A percentile compares a stretch with the other conserved stretches of the same genome.
These are phyloP conservation scores for Danaus chrysippus DNA, from an alignment of 2,888 invertebrate genomes.

Conservation along the genomic window DNA sequence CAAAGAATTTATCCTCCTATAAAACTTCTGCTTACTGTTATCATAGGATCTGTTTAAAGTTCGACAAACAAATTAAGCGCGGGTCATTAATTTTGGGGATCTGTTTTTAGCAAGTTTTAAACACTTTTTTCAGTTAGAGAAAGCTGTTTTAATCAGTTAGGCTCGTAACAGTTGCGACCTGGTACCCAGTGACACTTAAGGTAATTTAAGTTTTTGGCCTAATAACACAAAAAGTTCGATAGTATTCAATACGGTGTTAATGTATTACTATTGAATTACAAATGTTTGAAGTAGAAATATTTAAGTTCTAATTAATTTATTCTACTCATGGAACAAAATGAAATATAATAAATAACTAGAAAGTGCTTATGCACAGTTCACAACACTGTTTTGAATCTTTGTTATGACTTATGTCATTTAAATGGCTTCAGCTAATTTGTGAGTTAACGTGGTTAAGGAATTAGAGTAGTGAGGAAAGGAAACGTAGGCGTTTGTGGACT, in stretches of 20 bases:
- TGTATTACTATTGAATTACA: background rate
- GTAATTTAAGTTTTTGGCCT: constrained; percentile 18
- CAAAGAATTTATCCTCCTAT: constrained; percentile 17
- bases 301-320: background rate
- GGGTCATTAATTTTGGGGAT: constrained; percentile 31
- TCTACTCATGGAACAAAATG: too few relatives aligned
- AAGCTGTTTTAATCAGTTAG: constrained; percentile 25
- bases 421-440: constrained; percentile 44
- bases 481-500: background rate
- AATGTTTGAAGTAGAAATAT: background rate
- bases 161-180: constrained; percentile 21
- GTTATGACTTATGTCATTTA: constrained; percentile 61
- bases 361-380: constrained; percentile 5
- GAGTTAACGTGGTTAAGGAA: constrained; percentile 19
- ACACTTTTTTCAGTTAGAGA: constrained; percentile 26
- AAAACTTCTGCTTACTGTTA: constrained; percentile 29
- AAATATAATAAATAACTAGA: background rate
- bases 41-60: constrained; percentile 31
- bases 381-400: constrained; percentile 38
- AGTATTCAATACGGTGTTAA: constrained; percentile 10
- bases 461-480: constrained; percentile 6
- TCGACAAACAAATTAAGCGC: constrained; percentile 29
- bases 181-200: constrained; percentile 21
- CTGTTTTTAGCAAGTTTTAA: constrained; percentile 31
- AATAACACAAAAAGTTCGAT: background rate